phyloP scores from a whole-genome alignment of 2,797 vertebrate species.

The Anguilla pacifica region DNA sequence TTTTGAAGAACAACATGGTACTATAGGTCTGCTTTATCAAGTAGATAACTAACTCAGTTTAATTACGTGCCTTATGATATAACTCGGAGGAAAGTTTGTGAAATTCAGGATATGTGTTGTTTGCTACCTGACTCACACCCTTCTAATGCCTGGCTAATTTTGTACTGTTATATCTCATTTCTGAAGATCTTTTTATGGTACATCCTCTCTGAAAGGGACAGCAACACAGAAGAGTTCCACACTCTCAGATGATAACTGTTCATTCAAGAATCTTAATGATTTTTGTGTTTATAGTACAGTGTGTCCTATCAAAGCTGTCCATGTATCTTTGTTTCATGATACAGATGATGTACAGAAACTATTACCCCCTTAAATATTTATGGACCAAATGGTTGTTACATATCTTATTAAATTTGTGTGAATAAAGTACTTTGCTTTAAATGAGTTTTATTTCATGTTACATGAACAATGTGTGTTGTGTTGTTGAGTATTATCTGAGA shows the following conservation, averaged over 20 bases:
- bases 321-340: slow-evolving; percentile 99
- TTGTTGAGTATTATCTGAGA: slow-evolving; percentile 52
- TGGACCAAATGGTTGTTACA: slow-evolving; percentile 99
- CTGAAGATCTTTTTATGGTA: slow-evolving; percentile 99
- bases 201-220: slow-evolving; percentile 93
- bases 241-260: slow-evolving; percentile 96
- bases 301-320: slow-evolving; percentile 99
- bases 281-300: slow-evolving; percentile 99
- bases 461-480: slow-evolving; percentile 67
- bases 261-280: slow-evolving; percentile 98
- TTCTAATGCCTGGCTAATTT: slow-evolving; percentile 99
- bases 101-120: slow-evolving; percentile 99
- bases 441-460: slow-evolving; percentile 93
- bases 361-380: slow-evolving; percentile 99
- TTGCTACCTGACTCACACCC: slow-evolving; percentile 97
- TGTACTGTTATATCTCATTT: slow-evolving; percentile 99
- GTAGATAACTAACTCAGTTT: slow-evolving; percentile 99
- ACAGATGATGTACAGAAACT: slow-evolving; percentile 99
- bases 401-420: slow-evolving; percentile 99
- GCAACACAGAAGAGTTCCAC: slow-evolving; percentile 96
- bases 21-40: slow-evolving; percentile 93
- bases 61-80: slow-evolving; percentile 99
- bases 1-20: slow-evolving; percentile 93
- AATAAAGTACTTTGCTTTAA: slow-evolving; percentile 99
- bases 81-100: slow-evolving; percentile 99